Evolutionary conservation across 2,888 invertebrate genomes (phyloP), one percentile per base, ranked within the genome.

Genomic region (Physocephala rufipes): DNA sequence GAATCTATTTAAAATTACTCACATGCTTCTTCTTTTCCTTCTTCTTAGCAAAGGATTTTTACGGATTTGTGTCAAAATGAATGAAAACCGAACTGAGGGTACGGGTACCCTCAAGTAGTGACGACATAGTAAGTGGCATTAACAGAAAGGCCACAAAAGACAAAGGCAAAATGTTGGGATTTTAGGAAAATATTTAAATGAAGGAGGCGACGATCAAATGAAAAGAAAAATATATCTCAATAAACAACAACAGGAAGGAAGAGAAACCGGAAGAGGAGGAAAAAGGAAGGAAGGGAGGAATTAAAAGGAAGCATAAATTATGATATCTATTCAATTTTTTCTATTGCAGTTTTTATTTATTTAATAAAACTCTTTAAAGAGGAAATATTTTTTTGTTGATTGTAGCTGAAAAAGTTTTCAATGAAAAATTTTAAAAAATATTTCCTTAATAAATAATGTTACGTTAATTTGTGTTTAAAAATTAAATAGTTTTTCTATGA

Each of bases 1-100:
- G 61, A 51, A 36, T 19, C 21, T 68, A 24, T 68, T 68, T 68
- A 24, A 68, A 62, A 62, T 68, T 62, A 62, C 68, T 68, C 51
- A 53, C 68, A 68, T 51, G 68, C 61, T 68, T 68, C n/a, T n/a
- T n/a, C n/a, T n/a, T n/a, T n/a, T n/a, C n/a, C n/a, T n/a, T n/a
- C n/a, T n/a, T n/a, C 62, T 68, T 68, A 36, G 62, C 30, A 49
- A 36, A 51, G 28, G 62, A 62, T 68, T 51, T 68, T 62, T 30
- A 51, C 61, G 68, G 61, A 61, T 68, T 68, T 62, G 49, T 62
- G 68, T 51, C 68, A 47, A 28, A 62, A 30, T 21, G 36, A 62
- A 30, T 62, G 19, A 9, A 9, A 43, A 19, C 7, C 5, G 36
- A 36, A 36, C n/a, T n/a, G n/a, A n/a, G n/a, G n/a, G n/a, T n/a